Evolutionary conservation across 2,888 invertebrate genomes (phyloP), one percentile per base, ranked within the genome.

Genomic region (Coenonympha glycerion): DNA sequence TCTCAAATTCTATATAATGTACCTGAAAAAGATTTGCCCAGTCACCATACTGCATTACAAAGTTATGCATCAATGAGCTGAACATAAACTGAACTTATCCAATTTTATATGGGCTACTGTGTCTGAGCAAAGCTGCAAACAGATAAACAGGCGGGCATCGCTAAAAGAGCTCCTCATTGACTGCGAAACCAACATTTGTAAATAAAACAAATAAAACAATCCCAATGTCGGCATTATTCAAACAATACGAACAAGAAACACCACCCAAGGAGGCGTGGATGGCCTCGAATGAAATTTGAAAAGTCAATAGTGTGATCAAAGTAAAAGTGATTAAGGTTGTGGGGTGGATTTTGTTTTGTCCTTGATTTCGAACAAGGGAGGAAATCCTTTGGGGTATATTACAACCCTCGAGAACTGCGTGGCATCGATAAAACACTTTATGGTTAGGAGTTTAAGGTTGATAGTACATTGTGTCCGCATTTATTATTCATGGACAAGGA

Each of bases 311-410:
- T 34, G 22, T 24, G 40, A 50, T 53, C 55, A 53, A 53, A 52
- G 54, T 26, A 37, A 52, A 54, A 45, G 51, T 58, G 52, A 56
- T 56, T 58, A 57, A 57, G 52, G 22, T 19, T 39, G 42, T 39
- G 42, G 56, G 56, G 57, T 54, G 56, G 47, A 52, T 53, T 56
- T 54, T 40, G 47, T 46, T 49, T 48, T 53, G 51, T 52, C 50
- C 53, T 54, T 52, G 49, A 56, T 53, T 52, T 40, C 33, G 28
- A 52, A 53, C 53, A 56, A 34, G 52, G 55, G 55, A 30, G 16
- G 55, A 49, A 44, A 40, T 51, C 58, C 58, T 50, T 24, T 16
- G 53, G 57, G 59, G 57, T 53, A 59, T 57, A 62, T 58, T 52
- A 56, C 46, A 41, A 48, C 53, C 53, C 52, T 54, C 45, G 39